These are phyloP conservation scores for Acronicta aceris DNA, from an alignment of 2,888 invertebrate genomes.

Conservation along the genomic window DNA sequence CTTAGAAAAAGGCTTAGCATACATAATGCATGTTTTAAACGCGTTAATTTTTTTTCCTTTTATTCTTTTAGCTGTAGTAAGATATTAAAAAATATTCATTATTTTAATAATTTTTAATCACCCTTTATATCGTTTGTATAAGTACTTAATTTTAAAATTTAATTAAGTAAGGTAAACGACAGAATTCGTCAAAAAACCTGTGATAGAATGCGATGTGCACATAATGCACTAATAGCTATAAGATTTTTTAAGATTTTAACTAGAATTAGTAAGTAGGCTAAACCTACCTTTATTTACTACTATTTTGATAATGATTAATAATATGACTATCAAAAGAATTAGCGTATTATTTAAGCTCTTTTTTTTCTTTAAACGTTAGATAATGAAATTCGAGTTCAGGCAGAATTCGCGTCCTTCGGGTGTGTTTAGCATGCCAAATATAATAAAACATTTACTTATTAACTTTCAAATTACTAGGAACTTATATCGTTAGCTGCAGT, in stretches of 20 bases:
- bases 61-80: background rate
- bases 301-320: conserved; percentile 8
- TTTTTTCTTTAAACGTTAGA: too few relatives aligned
- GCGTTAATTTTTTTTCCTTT: background rate
- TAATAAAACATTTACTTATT: too few relatives aligned
- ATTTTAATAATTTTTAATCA: too few relatives aligned
- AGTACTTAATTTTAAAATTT: conserved; percentile 2
- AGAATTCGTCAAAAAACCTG: conserved; percentile 81
- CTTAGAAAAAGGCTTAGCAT: too few relatives aligned
- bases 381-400: too few relatives aligned
- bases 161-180: conserved; percentile 21
- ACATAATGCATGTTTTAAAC: background rate
- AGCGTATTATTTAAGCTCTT: conserved; percentile 5
- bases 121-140: conserved; percentile 4
- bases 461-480: too few relatives aligned
- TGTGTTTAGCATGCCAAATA: too few relatives aligned
- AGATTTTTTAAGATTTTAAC: conserved; percentile 4
- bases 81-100: background rate
- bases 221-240: conserved; percentile 17
- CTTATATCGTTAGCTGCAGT: too few relatives aligned
- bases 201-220: conserved; percentile 68
- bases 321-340: conserved; percentile 11
- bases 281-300: background rate
- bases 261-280: conserved; percentile 5
- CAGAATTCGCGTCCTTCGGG: too few relatives aligned